Conservation (phyloP, 2,888 invertebrate genomes). For the Drosophila demipolita region DNA sequence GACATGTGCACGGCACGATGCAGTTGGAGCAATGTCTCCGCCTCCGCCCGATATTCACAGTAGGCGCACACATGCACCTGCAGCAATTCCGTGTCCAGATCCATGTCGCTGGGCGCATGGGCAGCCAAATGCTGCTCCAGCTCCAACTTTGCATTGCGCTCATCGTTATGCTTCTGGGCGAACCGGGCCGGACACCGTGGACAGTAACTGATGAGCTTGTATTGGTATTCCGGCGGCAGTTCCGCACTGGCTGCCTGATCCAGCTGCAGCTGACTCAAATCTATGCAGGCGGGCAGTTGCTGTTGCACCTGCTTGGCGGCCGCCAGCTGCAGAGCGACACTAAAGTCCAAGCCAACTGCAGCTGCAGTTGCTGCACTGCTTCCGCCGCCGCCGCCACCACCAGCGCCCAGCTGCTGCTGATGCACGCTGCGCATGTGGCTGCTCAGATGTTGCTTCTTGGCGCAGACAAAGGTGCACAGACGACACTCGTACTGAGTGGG, state of each 20-base stretch:
- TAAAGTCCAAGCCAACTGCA: slow-evolving; percentile 65
- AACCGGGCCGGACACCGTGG: slow-evolving; percentile 92
- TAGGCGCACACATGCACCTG: slow-evolving; percentile 88
- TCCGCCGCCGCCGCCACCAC: not conserved
- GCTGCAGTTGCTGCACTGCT: slow-evolving; percentile 7
- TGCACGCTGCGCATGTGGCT: slow-evolving; percentile 90
- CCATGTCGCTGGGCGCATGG: slow-evolving; percentile 54
- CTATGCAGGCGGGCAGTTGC: slow-evolving; percentile 72
- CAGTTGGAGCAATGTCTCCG: slow-evolving; percentile 88
- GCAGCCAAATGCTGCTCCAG: slow-evolving; percentile 89
- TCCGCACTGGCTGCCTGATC: slow-evolving; percentile 38
- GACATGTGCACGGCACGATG: slow-evolving; percentile 91
- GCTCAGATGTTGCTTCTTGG: slow-evolving; percentile 91
- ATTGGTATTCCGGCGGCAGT: slow-evolving; percentile 76
- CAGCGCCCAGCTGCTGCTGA: slow-evolving; percentile 61
- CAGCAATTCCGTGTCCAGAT: slow-evolving; percentile 35
- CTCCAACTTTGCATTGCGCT: slow-evolving; percentile 89
- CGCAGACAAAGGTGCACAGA: slow-evolving; percentile 93
- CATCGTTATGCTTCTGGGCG: slow-evolving; percentile 86
- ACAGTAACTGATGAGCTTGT: slow-evolving; percentile 89
- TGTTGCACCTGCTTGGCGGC: slow-evolving; percentile 61
- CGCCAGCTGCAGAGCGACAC: slow-evolving; percentile 76
- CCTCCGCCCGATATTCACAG: slow-evolving; percentile 91
- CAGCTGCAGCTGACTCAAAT: slow-evolving; percentile 71
- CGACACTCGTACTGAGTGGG: slow-evolving; percentile 89